phyloP scores from a whole-genome alignment of 2,113 vertebrate genomes.

The Uria lomvia region DNA sequence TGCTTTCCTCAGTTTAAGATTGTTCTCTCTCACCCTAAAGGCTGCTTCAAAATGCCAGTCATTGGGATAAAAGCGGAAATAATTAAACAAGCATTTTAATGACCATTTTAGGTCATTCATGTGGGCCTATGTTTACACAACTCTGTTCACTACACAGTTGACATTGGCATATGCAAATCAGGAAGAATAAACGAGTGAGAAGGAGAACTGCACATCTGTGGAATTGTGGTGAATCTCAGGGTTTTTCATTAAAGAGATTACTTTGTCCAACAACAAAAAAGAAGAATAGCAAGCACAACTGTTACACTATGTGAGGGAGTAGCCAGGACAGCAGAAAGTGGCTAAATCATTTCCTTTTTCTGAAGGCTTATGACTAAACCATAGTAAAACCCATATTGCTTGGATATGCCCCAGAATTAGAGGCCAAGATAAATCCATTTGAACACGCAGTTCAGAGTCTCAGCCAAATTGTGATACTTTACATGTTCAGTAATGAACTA shows the following conservation, averaged over 20 bases:
- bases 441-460: not conserved
- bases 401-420: not conserved
- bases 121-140: not conserved
- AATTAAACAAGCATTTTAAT: not conserved
- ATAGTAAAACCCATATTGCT: not conserved
- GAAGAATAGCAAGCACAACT: not conserved
- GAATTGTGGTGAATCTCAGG: not conserved
- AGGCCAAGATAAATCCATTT: not conserved
- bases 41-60: not conserved
- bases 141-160: not conserved
- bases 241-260: not conserved
- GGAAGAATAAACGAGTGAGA: not conserved
- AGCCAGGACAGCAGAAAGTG: not conserved
- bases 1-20: not conserved
- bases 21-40: not conserved
- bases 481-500: not conserved
- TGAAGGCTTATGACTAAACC: not conserved
- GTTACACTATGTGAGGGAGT: not conserved
- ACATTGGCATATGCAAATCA: not conserved
- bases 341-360: not conserved
- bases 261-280: not conserved
- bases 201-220: not conserved
- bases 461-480: not conserved
- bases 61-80: not conserved
- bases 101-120: not conserved